Base-by-base conservation (phyloP, 2,797 vertebrate species). In the Typhlichthys eigenmanni region DNA sequence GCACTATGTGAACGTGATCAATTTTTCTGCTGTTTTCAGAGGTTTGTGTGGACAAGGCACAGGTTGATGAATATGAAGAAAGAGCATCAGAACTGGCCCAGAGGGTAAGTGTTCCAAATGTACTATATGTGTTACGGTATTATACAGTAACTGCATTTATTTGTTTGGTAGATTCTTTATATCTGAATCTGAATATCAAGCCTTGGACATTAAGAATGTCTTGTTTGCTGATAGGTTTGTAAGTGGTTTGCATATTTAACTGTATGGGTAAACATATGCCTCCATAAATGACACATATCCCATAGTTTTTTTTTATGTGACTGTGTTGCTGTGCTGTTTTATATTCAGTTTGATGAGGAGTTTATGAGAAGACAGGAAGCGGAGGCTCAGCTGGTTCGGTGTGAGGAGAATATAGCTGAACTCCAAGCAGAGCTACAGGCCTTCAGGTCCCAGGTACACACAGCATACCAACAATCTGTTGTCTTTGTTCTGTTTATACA, bases 341-440 rank as follows among this genome's bases (percentile, higher is more conserved):
- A 57, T 61, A 60, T 85, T 14, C 72, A 99, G 97, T 93, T 95
- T 87, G 96, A 99, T 74, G 95, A 97, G 82, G 96, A 99, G 88
- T 95, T 96, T 86, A 80, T 95, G 32, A 88, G 88, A 84, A 93
- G 96, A 79, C 97, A 98, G 83, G 95, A 99, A 85, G 93, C 94
- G n/a, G 91, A 96, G 78, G 91, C 93, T 58, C 91, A 95, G 64
- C 83, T 96, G 79, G 88, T 93, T 61, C 96, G 95, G 87, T 94
- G 82, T 75, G 96, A 98, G 70, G 94, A 95, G 81, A 92, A 92
- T 88, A 94, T 96, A 80, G 88, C 71, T 80, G 92, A 93, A 79
- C 94, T 98, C 81, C 94, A 96, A 91, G 90, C 87, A 64, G 94
- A 96, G 87, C 85, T 96, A 60, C 93, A 93, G 81, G 92, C 94